Evolutionary conservation across 35 echinoderm and acorn worm species (phyloP), one percentile per base, ranked within the genome.

Genomic region (Acanthaster planci): DNA sequence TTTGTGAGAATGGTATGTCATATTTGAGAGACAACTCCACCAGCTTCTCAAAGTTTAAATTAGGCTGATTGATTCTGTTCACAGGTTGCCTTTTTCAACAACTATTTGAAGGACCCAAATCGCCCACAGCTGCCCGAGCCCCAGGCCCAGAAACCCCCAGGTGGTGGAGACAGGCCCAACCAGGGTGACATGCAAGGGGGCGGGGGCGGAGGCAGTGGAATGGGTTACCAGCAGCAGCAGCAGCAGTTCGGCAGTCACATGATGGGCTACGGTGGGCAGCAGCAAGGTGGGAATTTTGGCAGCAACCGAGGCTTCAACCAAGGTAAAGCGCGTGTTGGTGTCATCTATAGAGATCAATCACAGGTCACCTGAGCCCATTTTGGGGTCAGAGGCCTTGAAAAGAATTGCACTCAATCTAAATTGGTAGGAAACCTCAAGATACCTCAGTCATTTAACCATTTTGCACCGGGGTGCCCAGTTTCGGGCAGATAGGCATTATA

Each of bases 51-150:
- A 68, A 68, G 17, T 5, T 68, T 29, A 17, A 68, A 6, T 12
- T 4, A 6, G 12, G 12, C 12, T 47, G 12, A 6, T 47, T 17
- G 5, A 23, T 47, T 53, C 47, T 26, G 2, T 16, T 87, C 8
- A 5, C 82, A 99, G 96, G 96, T 99, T 34, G 80, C 86, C 16
- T 99, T 91, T 55, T 97, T 94, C 77, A 99, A 99, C 88, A 99
- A 91, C 86, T 99, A 94, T 83, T 64, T 99, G 37, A 82, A 85
- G 29, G 96, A 99, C 51, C 40, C 86, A 7, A 80, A 78, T 21
- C 83, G 96, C 77, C 96, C 92, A 19, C 86, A 89, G 51, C 85
- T 90, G 2, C 87, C 92, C 0, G 96, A 99, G 23, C 83, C 96
- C 38, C 77, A 77, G 23, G 32, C 84, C 26, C 52, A 72, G 18